A percentile compares a stretch with the other conserved stretches of the same genome.
Evolutionary conservation across 2,797 vertebrate species (phyloP).

Genomic region (Hephaestus fuliginosus): DNA sequence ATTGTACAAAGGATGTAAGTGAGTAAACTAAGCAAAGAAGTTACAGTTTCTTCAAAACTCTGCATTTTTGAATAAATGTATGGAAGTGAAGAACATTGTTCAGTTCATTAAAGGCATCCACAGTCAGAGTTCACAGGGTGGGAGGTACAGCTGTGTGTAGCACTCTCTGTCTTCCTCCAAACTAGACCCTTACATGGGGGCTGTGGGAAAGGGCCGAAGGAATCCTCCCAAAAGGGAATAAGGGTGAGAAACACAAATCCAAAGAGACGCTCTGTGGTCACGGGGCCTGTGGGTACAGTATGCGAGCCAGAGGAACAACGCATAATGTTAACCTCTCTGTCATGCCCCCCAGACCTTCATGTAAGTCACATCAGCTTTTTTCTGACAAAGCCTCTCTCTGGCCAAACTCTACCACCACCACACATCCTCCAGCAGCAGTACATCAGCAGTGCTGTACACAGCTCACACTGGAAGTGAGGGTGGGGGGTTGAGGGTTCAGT

Average conservation of each 20-base stretch:
- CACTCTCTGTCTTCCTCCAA: conserved; percentile 44
- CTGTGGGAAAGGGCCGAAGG: conserved; percentile 79
- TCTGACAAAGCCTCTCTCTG: conserved; percentile 25
- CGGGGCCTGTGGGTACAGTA: conserved; percentile 61
- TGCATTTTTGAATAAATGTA: conserved; percentile 4
- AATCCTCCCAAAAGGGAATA: conserved; percentile 74
- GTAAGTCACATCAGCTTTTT: conserved; percentile 42
- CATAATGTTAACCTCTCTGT: conserved; percentile 62
- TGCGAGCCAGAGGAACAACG: conserved; percentile 42
- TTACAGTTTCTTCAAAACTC: background rate
- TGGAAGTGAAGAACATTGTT: conserved; percentile 3
- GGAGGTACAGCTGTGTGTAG: conserved; percentile 52
- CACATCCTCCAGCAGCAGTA: background rate
- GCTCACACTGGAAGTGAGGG: conserved; percentile 10
- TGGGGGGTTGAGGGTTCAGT: conserved; percentile 15
- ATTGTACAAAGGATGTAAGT: conserved; percentile 7
- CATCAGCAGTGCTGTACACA: conserved; percentile 33
- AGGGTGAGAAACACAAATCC: conserved; percentile 71
- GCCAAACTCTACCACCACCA: background rate
- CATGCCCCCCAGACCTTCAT: conserved; percentile 62
- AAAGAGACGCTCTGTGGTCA: conserved; percentile 65
- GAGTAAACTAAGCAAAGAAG: background rate
- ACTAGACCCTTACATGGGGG: conserved; percentile 64
- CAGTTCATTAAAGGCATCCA: conserved; percentile 46
- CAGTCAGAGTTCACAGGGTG: conserved; percentile 56